Conservation (phyloP, 2,888 invertebrate genomes). For the Acrobasis suavella region DNA sequence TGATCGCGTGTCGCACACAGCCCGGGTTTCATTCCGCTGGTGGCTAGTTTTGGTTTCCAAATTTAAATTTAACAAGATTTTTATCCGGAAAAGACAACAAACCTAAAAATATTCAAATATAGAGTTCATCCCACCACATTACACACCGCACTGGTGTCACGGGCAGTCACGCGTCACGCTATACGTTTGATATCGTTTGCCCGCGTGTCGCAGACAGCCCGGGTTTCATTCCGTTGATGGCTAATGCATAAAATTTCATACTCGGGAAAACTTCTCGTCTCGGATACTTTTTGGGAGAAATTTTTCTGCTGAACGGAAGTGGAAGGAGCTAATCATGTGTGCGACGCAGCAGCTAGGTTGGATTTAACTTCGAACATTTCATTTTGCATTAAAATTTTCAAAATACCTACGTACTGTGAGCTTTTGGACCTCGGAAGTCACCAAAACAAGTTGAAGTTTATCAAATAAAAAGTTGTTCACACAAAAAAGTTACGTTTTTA, state of each 20-base stretch:
- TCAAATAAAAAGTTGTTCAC: too few relatives aligned
- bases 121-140: neutral
- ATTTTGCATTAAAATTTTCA: too few relatives aligned
- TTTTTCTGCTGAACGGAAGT: neutral
- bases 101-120: neutral
- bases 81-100: too few relatives aligned
- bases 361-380: too few relatives aligned
- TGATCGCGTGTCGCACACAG: neutral
- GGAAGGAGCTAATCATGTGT: neutral
- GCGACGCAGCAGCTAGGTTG: too few relatives aligned
- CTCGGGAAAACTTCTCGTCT: conserved; percentile 38
- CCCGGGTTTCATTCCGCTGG: neutral
- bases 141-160: neutral
- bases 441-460: too few relatives aligned
- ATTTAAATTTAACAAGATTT: too few relatives aligned
- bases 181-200: conserved; percentile 41
- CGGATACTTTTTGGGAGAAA: neutral
- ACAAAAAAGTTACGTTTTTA: too few relatives aligned
- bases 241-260: conserved; percentile 56
- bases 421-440: too few relatives aligned
- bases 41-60: neutral
- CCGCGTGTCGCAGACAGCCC: conserved; percentile 40
- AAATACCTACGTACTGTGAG: too few relatives aligned
- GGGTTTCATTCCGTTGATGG: conserved; percentile 42
- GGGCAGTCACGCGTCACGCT: conserved; percentile 24